Percentiles rank a stretch among this genome's conserved stretches.
These are phyloP conservation scores for Helarctos malayanus DNA, from an alignment of 2,797 vertebrate species.

Conservation along the genomic window DNA sequence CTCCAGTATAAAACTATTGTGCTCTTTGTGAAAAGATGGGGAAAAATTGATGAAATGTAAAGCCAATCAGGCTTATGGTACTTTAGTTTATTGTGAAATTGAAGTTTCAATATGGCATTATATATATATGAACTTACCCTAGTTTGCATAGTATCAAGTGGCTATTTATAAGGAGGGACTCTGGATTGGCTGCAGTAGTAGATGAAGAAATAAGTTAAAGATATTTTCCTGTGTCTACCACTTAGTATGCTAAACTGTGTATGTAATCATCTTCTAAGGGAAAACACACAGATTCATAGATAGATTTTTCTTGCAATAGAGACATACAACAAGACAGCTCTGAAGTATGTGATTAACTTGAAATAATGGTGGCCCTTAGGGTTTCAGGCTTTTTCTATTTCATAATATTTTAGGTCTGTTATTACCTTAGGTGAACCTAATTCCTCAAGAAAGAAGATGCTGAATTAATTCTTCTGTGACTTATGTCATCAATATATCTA, in stretches of 20 bases:
- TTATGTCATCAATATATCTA: conserved; percentile 58
- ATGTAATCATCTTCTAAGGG: conserved; percentile 73
- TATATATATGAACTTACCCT: neutral
- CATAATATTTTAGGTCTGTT: conserved; percentile 75
- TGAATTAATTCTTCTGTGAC: conserved; percentile 74
- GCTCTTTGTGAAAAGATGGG: neutral
- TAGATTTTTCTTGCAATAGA: conserved; percentile 76
- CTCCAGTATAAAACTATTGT: neutral
- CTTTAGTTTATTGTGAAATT: conserved; percentile 1
- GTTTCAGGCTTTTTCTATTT: conserved; percentile 67
- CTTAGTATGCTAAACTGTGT: conserved; percentile 69
- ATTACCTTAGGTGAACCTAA: conserved; percentile 75
- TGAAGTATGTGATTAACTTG: conserved; percentile 84
- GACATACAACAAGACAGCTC: conserved; percentile 83
- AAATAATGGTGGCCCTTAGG: conserved; percentile 83
- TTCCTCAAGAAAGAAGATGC: conserved; percentile 59
- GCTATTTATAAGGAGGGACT: neutral
- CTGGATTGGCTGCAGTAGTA: neutral
- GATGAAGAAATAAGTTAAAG: conserved; percentile 64
- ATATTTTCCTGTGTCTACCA: conserved; percentile 41
- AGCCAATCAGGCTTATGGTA: neutral
- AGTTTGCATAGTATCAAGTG: neutral
- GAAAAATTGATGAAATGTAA: conserved; percentile 29
- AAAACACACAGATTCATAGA: conserved; percentile 69
- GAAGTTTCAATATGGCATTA: neutral